Conservation (phyloP, 2,888 invertebrate species). For the Anthophora plumipes region DNA sequence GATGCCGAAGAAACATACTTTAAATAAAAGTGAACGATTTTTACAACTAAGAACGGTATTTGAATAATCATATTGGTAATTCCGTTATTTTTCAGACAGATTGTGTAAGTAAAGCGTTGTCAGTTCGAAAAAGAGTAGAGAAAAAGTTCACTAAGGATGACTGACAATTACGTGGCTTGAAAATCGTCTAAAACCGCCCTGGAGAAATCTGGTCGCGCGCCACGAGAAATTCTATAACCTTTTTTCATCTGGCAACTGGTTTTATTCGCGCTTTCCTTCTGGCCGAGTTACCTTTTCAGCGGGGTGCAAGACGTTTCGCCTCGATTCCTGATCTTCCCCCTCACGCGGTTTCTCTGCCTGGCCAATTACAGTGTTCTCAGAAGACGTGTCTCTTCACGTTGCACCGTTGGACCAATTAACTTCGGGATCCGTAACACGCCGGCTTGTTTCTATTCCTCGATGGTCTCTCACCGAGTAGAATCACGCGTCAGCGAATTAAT, state of each 20-base stretch:
- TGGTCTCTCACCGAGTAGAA: constrained; percentile 33
- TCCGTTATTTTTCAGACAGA: no score
- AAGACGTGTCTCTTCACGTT: constrained; percentile 13
- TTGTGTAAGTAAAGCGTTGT: no score
- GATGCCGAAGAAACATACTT: no score
- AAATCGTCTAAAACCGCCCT: neutral
- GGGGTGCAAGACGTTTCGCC: neutral
- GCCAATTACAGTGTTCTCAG: constrained; percentile 31
- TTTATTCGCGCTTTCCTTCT: constrained; percentile 60
- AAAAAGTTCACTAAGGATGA: no score
- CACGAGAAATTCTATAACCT: constrained; percentile 49
- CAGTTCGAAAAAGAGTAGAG: no score
- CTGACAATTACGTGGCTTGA: no score
- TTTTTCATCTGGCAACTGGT: constrained; percentile 54
- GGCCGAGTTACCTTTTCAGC: constrained; percentile 24
- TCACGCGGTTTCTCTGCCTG: constrained; percentile 39
- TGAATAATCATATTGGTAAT: no score
- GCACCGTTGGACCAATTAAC: constrained; percentile 35
- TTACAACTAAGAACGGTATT: no score
- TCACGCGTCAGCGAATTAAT: constrained; percentile 38
- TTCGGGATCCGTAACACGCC: neutral
- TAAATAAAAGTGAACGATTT: no score
- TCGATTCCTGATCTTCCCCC: constrained; percentile 28
- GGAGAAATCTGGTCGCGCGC: constrained; percentile 53
- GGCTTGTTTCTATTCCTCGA: constrained; percentile 22